A percentile compares a stretch with the other conserved stretches of the same genome.
phyloP scores from a whole-genome alignment of 2,888 invertebrate genomes.

The Anoplius nigerrimus region DNA sequence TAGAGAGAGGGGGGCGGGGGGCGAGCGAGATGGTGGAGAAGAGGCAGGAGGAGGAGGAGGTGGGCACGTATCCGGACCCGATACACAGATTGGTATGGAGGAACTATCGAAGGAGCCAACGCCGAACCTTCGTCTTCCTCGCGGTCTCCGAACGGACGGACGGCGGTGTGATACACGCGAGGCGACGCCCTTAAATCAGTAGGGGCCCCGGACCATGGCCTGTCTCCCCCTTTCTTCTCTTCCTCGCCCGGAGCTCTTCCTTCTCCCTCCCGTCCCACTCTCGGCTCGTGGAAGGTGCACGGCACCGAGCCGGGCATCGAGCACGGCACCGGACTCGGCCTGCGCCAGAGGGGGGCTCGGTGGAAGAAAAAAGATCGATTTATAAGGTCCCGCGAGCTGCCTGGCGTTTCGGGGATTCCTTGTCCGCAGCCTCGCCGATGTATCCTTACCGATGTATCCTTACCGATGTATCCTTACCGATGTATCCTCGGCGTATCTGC shows the following conservation, averaged over 20 bases:
- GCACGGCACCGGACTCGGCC: no score
- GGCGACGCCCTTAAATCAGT: constrained; percentile 72
- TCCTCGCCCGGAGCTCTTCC: constrained; percentile 34
- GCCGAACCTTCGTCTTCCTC: constrained; percentile 54
- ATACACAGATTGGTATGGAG: constrained; percentile 13
- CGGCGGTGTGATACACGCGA: constrained; percentile 72
- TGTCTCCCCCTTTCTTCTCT: constrained; percentile 26
- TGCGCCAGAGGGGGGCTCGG: constrained; percentile 31
- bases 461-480: no score
- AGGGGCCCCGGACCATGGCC: constrained; percentile 58
- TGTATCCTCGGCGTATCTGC: no score
- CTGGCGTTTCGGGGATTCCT: constrained; percentile 68
- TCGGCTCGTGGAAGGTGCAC: constrained; percentile 15
- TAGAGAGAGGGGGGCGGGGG: constrained; percentile 23
- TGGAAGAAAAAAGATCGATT: constrained; percentile 67
- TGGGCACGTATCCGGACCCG: constrained; percentile 6
- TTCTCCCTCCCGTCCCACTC: constrained; percentile 20
- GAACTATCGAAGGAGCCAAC: constrained; percentile 48
- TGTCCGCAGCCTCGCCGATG: constrained; percentile 44
- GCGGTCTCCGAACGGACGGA: constrained; percentile 53
- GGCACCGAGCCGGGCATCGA: no score
- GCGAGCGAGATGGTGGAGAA: neutral
- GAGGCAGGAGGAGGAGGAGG: neutral
- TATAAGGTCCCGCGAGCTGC: constrained; percentile 64
- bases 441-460: no score